phyloP scores from a whole-genome alignment of 2,888 invertebrate genomes.

The Cremastinae sp. region DNA sequence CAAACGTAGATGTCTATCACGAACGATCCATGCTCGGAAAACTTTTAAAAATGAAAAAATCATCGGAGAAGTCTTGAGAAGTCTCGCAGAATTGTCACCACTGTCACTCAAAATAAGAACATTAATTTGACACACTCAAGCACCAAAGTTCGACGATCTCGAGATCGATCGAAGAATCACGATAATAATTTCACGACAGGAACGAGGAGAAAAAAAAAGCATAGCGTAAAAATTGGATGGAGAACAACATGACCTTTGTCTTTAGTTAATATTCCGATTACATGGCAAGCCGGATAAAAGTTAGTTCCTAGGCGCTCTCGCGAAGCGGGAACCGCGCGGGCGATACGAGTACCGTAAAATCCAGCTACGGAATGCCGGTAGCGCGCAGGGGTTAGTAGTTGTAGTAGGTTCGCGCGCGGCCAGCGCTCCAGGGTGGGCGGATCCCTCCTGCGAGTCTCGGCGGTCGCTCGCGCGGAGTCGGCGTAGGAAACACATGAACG shows the following conservation, averaged over 20 bases:
- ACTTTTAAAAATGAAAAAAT: background rate
- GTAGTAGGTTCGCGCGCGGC: conserved; percentile 53
- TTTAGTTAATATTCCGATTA: conserved; percentile 6
- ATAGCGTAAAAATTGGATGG: background rate
- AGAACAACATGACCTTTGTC: conserved; percentile 2
- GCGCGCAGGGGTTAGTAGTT: conserved; percentile 55
- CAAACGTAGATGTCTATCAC: conserved; percentile 20
- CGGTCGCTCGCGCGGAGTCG: conserved; percentile 48
- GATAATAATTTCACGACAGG: conserved; percentile 18
- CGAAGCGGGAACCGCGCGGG: conserved; percentile 33
- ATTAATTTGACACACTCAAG: too few species aligned
- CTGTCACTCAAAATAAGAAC: too few species aligned
- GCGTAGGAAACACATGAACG: conserved; percentile 53
- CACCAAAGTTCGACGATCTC: background rate
- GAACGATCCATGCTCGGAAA: conserved; percentile 7
- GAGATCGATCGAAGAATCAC: conserved; percentile 8
- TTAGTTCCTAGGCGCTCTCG: conserved; percentile 14
- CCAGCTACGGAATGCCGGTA: conserved; percentile 60
- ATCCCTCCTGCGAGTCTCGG: conserved; percentile 60
- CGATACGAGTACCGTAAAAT: conserved; percentile 58
- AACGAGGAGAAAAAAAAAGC: conserved; percentile 9
- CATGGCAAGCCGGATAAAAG: conserved; percentile 6
- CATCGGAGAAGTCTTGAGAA: background rate
- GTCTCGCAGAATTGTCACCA: too few species aligned
- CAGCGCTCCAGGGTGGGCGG: conserved; percentile 64